Conservation (phyloP, 2,797 vertebrate genomes). For the Melanogrammus aeglefinus region DNA sequence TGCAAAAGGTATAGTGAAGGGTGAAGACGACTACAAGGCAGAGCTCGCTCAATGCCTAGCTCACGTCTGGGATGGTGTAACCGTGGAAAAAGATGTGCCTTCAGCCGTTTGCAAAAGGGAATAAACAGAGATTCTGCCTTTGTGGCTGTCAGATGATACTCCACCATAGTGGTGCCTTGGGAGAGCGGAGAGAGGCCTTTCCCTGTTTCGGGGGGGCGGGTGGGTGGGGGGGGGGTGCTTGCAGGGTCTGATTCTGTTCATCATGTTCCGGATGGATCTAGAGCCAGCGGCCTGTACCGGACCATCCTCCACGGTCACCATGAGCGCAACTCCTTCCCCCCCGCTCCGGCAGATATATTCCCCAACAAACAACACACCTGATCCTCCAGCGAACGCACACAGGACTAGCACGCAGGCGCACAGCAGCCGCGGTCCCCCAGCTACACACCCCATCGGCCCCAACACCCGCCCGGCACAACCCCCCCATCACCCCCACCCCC, state of each 20-base stretch:
- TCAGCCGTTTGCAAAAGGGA: neutral
- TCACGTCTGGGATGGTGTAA: neutral
- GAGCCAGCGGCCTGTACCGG: neutral
- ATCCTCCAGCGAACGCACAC: too few species aligned
- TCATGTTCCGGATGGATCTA: neutral
- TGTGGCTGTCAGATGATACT: neutral
- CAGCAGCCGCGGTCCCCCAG: neutral
- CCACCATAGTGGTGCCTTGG: neutral
- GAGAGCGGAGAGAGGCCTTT: neutral
- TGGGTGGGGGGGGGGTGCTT: too few species aligned
- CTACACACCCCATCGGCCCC: slow-evolving; percentile 18
- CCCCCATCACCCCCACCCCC: slow-evolving; percentile 51
- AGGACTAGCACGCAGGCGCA: neutral
- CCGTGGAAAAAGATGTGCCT: neutral
- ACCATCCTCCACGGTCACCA: neutral
- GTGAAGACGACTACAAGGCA: neutral
- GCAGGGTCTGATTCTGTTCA: too few species aligned
- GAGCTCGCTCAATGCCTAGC: too few species aligned
- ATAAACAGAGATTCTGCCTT: neutral
- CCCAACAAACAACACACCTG: neutral
- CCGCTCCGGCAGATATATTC: too few species aligned
- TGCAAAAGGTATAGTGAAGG: neutral
- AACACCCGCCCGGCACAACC: slow-evolving; percentile 20
- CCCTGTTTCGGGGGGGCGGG: neutral
- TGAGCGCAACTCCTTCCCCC: too few species aligned